Evolutionary conservation across 2,888 invertebrate genomes (phyloP), one percentile per base, ranked within the genome.

Genomic region (Phengaris arion): DNA sequence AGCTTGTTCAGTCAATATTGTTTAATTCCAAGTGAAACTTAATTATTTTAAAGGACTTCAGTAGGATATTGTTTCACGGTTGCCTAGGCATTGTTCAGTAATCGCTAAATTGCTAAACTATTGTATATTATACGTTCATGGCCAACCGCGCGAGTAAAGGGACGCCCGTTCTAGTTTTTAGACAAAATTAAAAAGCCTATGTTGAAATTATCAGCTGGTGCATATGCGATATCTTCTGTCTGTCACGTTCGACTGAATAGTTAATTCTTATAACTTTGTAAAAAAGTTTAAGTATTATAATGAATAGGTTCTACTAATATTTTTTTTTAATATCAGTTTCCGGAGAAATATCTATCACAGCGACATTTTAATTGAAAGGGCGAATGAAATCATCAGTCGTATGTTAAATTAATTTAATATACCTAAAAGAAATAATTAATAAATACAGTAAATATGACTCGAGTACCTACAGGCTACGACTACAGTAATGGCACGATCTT

Each of bases 401-500:
- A 13, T 45, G 12, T 45, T 64, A 35, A 35, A 64, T 64, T 64
- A 64, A 64, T 64, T 75, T 59, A 75, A 57, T 74, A 74, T 68
- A 55, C 46, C 51, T 74, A 75, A 52, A 74, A 75, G 75, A 76
- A 73, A 77, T 74, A 77, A 75, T 74, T 76, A 77, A 57, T 74
- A 68, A 75, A 75, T 75, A 75, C 45, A 64, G 68, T 77, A 75
- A 68, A 77, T 77, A 77, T 77, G 75, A 68, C 74, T 73, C 74
- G 76, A 77, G 76, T 76, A 70, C 69, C 77, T 77, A 75, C 72
- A 48, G 54, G 70, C 76, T 77, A 77, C 68, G 7, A 76, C 64
- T 76, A 76, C 68, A 72, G 72, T 75, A 78, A 78, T 78, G 78
- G 78, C 78, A 78, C 78, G 68, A 57, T 75, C 76, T 52, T 75